Conservation (phyloP, 2,797 vertebrate genomes). For the Prionace glauca region DNA sequence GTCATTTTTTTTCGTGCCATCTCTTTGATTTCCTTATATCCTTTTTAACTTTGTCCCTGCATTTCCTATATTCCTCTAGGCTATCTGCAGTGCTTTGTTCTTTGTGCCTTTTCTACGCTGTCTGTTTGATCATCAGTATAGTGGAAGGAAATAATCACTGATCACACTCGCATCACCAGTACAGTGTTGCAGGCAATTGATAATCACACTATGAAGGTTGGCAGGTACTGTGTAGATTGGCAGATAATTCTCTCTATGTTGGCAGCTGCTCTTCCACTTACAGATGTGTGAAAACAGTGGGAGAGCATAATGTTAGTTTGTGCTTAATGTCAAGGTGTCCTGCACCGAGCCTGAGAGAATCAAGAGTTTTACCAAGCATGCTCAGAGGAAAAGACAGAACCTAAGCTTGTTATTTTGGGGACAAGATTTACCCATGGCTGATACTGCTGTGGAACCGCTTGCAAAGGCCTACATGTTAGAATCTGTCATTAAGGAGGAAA, state of each 20-base stretch:
- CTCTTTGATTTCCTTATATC: too few species aligned
- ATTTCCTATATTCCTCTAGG: too few species aligned
- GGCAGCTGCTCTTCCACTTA: not conserved
- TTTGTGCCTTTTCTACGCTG: too few species aligned
- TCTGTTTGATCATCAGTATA: too few species aligned
- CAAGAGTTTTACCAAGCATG: not conserved
- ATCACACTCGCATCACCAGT: not conserved
- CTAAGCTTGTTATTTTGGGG: not conserved
- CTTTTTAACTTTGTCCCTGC: too few species aligned
- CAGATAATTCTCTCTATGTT: not conserved
- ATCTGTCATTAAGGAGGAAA: too few species aligned
- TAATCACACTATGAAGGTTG: too few species aligned
- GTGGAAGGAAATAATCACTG: not conserved
- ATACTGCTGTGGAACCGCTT: not conserved
- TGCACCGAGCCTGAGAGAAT: not conserved
- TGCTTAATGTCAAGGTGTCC: not conserved
- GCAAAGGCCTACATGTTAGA: not conserved
- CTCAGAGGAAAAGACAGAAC: not conserved
- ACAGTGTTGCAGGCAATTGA: not conserved
- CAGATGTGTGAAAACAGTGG: not conserved
- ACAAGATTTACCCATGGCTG: not conserved
- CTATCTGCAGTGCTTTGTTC: too few species aligned
- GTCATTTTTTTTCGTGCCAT: too few species aligned
- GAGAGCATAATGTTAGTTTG: not conserved
- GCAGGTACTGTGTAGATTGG: not conserved